Percentiles rank a stretch among this genome's conserved stretches.
These are phyloP conservation scores for Salvelinus fontinalis DNA, from an alignment of 2,113 vertebrate species.

Conservation along the genomic window DNA sequence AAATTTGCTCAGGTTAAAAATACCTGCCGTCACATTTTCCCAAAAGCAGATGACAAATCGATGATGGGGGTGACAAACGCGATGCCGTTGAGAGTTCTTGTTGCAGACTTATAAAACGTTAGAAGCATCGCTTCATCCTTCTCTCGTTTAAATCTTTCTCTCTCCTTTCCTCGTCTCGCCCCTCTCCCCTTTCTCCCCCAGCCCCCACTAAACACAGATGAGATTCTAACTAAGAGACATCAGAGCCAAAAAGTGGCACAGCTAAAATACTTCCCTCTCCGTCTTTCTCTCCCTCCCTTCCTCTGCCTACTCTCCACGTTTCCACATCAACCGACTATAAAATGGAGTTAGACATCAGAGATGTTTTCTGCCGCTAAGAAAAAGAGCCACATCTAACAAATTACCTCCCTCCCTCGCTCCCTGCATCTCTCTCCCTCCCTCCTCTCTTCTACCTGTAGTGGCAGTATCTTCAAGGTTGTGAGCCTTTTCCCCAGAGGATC, in stretches of 20 bases:
- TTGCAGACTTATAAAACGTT: conserved; percentile 18
- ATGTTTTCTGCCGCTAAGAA: no score
- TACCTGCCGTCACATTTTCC: conserved; percentile 4
- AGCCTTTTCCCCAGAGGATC: conserved; percentile 6
- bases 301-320: no score
- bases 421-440: conserved; percentile 43
- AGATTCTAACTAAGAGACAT: no score
- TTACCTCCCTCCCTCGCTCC: conserved; percentile 13
- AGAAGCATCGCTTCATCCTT: conserved; percentile 34
- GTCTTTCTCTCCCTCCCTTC: no score
- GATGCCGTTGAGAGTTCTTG: conserved; percentile 36
- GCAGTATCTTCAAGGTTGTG: conserved; percentile 58
- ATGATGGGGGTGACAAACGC: conserved; percentile 8
- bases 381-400: no score
- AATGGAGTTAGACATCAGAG: no score
- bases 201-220: conserved; percentile 39
- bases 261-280: conserved; percentile 40
- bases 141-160: not conserved
- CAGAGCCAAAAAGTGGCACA: not conserved
- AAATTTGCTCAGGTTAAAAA: conserved; percentile 14
- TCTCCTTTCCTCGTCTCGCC: conserved; percentile 50
- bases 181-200: conserved; percentile 9
- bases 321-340: no score
- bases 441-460: conserved; percentile 32
- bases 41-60: conserved; percentile 19